Evolutionary conservation across 2,888 invertebrate genomes (phyloP).

Genomic region (Philereme transversata): DNA sequence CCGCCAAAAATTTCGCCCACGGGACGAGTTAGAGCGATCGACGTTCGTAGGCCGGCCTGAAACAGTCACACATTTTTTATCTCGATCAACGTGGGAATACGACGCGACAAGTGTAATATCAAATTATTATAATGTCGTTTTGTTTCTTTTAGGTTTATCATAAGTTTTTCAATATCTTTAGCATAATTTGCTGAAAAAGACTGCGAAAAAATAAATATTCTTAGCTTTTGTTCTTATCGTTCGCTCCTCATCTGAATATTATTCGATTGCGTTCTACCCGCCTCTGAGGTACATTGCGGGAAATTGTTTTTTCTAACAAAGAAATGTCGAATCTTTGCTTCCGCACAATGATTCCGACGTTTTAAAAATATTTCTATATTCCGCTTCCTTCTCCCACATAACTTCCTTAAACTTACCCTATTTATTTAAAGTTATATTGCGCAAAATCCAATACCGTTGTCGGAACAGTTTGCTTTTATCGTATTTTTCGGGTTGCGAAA

Average conservation of each 20-base stretch:
- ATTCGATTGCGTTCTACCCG: constrained; percentile 56
- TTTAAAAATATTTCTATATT: constrained; percentile 42
- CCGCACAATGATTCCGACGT: constrained; percentile 39
- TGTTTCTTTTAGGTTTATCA: constrained; percentile 3
- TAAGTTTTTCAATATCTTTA: constrained; percentile 15
- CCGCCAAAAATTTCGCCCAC: constrained; percentile 45
- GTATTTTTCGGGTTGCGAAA: constrained; percentile 44
- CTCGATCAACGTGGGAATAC: constrained; percentile 25
- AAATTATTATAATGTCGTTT: constrained; percentile 10
- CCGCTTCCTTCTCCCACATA: constrained; percentile 27
- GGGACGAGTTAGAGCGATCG: constrained; percentile 45
- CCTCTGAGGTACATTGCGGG: constrained; percentile 46
- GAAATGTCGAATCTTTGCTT: constrained; percentile 49
- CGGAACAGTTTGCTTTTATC: constrained; percentile 48
- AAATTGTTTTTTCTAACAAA: constrained; percentile 54
- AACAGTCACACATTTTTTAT: constrained; percentile 32
- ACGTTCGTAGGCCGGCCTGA: constrained; percentile 35
- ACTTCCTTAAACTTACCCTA: constrained; percentile 34
- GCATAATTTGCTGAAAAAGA: constrained; percentile 20
- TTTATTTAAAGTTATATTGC: constrained; percentile 44
- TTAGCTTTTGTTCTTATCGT: constrained; percentile 56
- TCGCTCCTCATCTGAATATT: constrained; percentile 60
- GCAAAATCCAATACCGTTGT: constrained; percentile 48
- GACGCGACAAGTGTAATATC: constrained; percentile 12
- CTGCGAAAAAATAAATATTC: constrained; percentile 42